Conservation (phyloP, 2,113 vertebrate genomes). For the Phaethornis superciliosus region DNA sequence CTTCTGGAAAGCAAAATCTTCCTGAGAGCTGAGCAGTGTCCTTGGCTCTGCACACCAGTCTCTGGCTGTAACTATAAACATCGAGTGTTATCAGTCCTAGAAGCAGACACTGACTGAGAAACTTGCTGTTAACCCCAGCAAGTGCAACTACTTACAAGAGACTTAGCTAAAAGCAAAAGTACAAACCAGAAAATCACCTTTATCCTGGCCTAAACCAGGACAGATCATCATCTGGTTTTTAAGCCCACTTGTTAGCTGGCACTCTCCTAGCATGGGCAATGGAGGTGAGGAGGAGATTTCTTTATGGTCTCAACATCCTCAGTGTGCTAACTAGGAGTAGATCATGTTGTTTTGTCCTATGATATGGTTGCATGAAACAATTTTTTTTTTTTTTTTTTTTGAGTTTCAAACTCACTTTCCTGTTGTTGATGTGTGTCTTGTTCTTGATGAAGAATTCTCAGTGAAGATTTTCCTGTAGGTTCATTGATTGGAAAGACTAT, state of each 20-base stretch:
- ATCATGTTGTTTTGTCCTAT: background rate
- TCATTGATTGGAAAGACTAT: background rate
- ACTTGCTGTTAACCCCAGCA: no score
- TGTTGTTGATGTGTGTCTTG: background rate
- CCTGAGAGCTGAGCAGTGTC: no score
- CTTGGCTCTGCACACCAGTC: no score
- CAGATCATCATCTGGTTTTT: rapidly evolving
- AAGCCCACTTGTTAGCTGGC: rapidly evolving
- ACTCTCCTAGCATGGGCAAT: rapidly evolving
- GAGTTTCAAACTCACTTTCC: background rate
- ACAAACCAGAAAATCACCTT: no score
- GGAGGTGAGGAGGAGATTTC: background rate
- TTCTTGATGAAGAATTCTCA: background rate
- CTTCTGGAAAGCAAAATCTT: no score
- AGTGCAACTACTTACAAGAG: no score
- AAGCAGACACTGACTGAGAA: no score
- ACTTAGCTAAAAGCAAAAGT: no score
- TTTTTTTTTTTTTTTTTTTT: background rate
- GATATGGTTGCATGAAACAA: background rate
- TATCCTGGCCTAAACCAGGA: no score
- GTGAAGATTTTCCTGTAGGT: background rate
- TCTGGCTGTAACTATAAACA: no score
- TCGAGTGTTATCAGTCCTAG: no score
- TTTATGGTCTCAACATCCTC: background rate
- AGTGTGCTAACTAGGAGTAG: background rate